Percentiles rank a stretch among this genome's conserved stretches.
phyloP scores from a whole-genome alignment of 2,888 invertebrate species.

The Sarcophaga caerulescens region DNA sequence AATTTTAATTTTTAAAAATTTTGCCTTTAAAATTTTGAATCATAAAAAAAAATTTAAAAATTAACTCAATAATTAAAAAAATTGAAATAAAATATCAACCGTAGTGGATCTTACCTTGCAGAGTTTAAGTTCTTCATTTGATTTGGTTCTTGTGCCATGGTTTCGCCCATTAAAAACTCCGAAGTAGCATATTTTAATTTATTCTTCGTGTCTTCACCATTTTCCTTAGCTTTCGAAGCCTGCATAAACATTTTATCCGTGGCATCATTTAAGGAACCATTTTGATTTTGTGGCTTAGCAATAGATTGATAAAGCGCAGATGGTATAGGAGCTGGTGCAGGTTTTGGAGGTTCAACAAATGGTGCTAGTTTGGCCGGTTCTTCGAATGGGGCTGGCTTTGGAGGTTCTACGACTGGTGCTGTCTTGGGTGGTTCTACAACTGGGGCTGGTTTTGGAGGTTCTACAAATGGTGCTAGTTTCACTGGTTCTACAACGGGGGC shows the following conservation, averaged over 20 bases:
- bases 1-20: too few relatives aligned
- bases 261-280: constrained; percentile 64
- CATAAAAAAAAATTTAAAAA: constrained; percentile 25
- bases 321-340: constrained; percentile 65
- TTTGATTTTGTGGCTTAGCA: constrained; percentile 1
- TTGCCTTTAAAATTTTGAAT: not conserved
- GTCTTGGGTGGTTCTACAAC: constrained; percentile 58
- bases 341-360: not conserved
- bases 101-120: constrained; percentile 68
- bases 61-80: constrained; percentile 34
- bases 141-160: constrained; percentile 26
- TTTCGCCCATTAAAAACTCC: constrained; percentile 78
- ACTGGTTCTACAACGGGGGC: constrained; percentile 17
- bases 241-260: constrained; percentile 75
- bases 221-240: constrained; percentile 72
- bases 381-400: constrained; percentile 22
- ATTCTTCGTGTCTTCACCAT: constrained; percentile 72
- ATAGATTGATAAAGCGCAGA: constrained; percentile 66
- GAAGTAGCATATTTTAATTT: constrained; percentile 78
- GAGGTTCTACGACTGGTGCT: not conserved
- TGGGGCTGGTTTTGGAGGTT: constrained; percentile 38
- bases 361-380: constrained; percentile 36
- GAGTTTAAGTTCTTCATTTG: constrained; percentile 53
- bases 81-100: constrained; percentile 18
- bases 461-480: constrained; percentile 26